phyloP scores from a whole-genome alignment of 1,140 invertebrate genomes.

The Neodiprion virginianus region DNA sequence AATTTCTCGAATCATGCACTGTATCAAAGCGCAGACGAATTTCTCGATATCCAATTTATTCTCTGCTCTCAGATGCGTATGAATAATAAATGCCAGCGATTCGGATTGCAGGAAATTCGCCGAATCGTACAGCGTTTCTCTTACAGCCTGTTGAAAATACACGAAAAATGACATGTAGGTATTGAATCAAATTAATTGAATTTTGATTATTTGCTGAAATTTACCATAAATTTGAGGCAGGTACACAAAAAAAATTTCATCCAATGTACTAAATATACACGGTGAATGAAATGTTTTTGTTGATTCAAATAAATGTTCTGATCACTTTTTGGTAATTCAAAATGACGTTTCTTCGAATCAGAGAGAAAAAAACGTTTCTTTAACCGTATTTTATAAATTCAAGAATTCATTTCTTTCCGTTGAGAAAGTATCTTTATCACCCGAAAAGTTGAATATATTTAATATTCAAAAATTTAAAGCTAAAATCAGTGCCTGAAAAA shows the following conservation, averaged over 20 bases:
- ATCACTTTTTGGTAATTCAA: too few species aligned
- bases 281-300: too few species aligned
- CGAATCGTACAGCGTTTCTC: conserved; percentile 42
- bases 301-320: too few species aligned
- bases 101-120: conserved; percentile 39
- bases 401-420: not conserved
- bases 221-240: too few species aligned
- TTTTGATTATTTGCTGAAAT: too few species aligned
- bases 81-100: conserved; percentile 36
- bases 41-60: conserved; percentile 37
- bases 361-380: not conserved
- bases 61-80: conserved; percentile 34
- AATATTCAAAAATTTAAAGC: conserved; percentile 17
- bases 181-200: not conserved
- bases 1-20: conserved; percentile 44
- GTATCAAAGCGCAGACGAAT: conserved; percentile 43
- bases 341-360: too few species aligned
- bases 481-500: not conserved
- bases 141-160: conserved; percentile 34
- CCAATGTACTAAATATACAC: too few species aligned
- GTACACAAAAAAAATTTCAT: too few species aligned
- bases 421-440: conserved; percentile 8
- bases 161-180: conserved; percentile 12
- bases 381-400: not conserved
- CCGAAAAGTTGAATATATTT: not conserved